These are phyloP conservation scores for Eriocheir sinensis DNA, from an alignment of 1,140 invertebrate species.

Conservation along the genomic window DNA sequence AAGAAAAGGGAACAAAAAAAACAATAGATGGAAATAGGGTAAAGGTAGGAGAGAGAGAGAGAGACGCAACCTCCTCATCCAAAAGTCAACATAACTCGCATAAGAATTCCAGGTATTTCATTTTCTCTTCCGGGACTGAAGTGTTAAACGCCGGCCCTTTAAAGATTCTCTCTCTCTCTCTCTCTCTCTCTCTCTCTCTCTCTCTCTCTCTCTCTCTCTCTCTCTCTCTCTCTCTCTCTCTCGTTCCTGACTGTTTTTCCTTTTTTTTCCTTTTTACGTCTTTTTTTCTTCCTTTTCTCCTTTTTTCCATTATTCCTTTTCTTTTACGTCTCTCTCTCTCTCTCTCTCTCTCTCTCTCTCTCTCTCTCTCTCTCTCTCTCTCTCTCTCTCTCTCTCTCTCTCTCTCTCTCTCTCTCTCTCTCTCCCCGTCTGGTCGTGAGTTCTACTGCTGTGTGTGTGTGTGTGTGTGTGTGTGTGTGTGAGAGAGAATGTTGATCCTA, in stretches of 20 bases:
- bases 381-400: neutral
- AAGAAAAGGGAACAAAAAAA: too few species aligned
- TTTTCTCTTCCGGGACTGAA: neutral
- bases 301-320: neutral
- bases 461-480: neutral
- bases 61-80: too few species aligned
- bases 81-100: too few species aligned
- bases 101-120: constrained; percentile 29
- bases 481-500: too few species aligned
- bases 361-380: neutral
- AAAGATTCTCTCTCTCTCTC: neutral
- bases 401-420: neutral
- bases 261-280: neutral
- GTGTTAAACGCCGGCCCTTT: too few species aligned
- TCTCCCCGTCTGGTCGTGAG: too few species aligned
- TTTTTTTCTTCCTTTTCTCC: neutral
- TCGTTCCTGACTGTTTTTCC: neutral
- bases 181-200: constrained; percentile 30
- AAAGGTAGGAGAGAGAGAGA: too few species aligned
- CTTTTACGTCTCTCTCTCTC: neutral
- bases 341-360: too few species aligned
- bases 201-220: neutral
- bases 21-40: too few species aligned
- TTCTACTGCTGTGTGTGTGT: neutral
- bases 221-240: neutral